Evolutionary conservation across 2,888 invertebrate genomes (phyloP).

Genomic region (Pilophorus perplexus): DNA sequence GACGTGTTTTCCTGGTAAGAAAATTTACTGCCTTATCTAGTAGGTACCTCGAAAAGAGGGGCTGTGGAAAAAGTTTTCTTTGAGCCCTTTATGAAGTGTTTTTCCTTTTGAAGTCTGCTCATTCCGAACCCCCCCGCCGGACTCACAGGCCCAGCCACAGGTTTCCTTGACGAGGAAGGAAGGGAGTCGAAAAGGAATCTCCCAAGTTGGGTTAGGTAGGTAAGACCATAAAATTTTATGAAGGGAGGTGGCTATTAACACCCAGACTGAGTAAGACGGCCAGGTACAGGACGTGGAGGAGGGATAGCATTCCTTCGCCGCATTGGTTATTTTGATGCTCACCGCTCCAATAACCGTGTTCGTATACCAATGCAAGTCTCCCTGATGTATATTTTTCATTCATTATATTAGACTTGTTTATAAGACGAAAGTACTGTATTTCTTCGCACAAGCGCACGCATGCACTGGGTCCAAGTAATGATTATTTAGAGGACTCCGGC

Average conservation of each 20-base stretch:
- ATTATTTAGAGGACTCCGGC: slow-evolving; percentile 20
- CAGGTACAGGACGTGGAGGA: slow-evolving; percentile 29
- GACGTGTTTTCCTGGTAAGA: background rate
- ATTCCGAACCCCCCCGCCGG: background rate
- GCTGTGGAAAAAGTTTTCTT: slow-evolving; percentile 2
- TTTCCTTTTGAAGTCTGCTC: slow-evolving; percentile 15
- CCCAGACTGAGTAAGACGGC: slow-evolving; percentile 5
- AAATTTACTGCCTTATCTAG: slow-evolving; percentile 15
- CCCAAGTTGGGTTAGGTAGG: slow-evolving; percentile 4
- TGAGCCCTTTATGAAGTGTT: background rate
- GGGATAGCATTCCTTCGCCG: slow-evolving; percentile 12
- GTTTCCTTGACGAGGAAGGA: background rate
- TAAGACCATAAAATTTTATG: slow-evolving; percentile 45
- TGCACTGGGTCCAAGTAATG: slow-evolving; percentile 29
- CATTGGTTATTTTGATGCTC: slow-evolving; percentile 5
- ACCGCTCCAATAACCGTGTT: slow-evolving; percentile 10
- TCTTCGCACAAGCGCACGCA: slow-evolving; percentile 32
- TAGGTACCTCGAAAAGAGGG: no score
- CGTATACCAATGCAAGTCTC: background rate
- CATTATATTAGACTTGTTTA: slow-evolving; percentile 24
- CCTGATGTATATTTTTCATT: background rate
- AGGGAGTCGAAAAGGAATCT: background rate
- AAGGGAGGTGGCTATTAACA: slow-evolving; percentile 40
- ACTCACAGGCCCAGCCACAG: background rate
- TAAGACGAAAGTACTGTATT: slow-evolving; percentile 14